phyloP scores from a whole-genome alignment of 2,797 vertebrate genomes.

The Sparus aurata region DNA sequence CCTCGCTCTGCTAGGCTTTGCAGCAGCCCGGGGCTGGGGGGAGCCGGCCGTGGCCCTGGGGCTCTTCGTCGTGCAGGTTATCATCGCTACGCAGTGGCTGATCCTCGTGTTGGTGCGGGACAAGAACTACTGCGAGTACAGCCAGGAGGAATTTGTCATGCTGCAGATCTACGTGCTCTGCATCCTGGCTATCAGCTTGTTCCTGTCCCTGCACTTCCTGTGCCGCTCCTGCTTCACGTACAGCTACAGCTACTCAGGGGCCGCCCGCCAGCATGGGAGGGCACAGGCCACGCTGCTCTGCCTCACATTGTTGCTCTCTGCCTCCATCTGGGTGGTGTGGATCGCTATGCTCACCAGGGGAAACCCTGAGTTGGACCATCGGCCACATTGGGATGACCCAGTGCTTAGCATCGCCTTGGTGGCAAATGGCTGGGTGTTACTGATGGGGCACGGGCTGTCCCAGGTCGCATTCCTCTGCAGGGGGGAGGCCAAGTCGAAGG shows the following conservation, averaged over 20 bases:
- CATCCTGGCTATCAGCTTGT: constrained; percentile 84
- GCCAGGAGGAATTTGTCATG: constrained; percentile 88
- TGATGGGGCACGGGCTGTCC: constrained; percentile 87
- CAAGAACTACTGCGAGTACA: constrained; percentile 54
- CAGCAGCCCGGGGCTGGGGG: constrained; percentile 81
- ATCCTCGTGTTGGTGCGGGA: constrained; percentile 84
- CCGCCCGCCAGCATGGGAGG: constrained; percentile 43
- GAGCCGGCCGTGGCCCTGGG: constrained; percentile 77
- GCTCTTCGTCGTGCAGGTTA: constrained; percentile 89
- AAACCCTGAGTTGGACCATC: constrained; percentile 24
- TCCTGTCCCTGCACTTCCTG: constrained; percentile 82
- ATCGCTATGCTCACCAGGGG: constrained; percentile 87
- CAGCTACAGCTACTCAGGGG: constrained; percentile 75
- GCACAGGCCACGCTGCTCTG: constrained; percentile 83
- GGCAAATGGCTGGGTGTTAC: constrained; percentile 91
- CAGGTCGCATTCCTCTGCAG: constrained; percentile 88
- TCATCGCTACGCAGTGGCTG: constrained; percentile 89
- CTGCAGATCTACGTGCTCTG: constrained; percentile 92
- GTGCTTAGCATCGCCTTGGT: constrained; percentile 89
- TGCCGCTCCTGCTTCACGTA: constrained; percentile 82
- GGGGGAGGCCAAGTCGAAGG: constrained; percentile 62
- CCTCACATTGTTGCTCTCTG: constrained; percentile 87
- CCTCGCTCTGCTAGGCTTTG: constrained; percentile 85
- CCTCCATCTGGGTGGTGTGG: constrained; percentile 91
- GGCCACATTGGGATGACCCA: constrained; percentile 90